phyloP scores from a whole-genome alignment of 92 coral and sea anemone species.

The Diadumene lineata region DNA sequence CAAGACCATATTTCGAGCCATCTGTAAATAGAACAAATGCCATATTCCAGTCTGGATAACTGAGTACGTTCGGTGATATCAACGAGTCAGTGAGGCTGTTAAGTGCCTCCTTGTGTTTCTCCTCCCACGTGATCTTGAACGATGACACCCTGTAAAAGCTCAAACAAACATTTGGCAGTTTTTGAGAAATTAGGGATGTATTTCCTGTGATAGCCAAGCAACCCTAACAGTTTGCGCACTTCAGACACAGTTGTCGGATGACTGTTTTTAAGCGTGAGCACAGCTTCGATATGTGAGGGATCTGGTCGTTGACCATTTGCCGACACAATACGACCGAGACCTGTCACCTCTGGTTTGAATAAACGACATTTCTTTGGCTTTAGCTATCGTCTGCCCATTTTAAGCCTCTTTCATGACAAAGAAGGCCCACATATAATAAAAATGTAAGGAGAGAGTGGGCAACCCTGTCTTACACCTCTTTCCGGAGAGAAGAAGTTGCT shows the following conservation, averaged over 20 bases:
- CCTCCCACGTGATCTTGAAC: constrained; percentile 12
- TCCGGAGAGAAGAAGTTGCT: constrained; percentile 15
- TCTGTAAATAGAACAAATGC: constrained; percentile 29
- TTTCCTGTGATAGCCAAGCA: constrained; percentile 40
- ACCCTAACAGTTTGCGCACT: constrained; percentile 36
- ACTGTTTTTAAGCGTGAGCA: constrained; percentile 17
- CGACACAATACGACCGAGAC: constrained; percentile 39
- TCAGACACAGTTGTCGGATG: constrained; percentile 28
- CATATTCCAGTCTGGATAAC: constrained; percentile 25
- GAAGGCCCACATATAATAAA: constrained; percentile 42
- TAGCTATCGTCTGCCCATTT: no score
- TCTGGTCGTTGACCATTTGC: constrained; percentile 40
- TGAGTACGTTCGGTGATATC: constrained; percentile 18
- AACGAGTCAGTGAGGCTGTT: constrained; percentile 12
- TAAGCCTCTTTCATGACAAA: no score
- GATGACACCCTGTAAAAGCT: not conserved
- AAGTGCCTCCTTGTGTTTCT: constrained; percentile 17
- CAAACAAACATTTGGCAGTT: constrained; percentile 33
- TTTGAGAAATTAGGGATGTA: constrained; percentile 38
- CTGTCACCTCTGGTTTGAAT: constrained; percentile 24
- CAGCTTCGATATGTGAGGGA: constrained; percentile 34
- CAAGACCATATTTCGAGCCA: constrained; percentile 41
- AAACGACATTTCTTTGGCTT: no score
- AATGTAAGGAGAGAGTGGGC: constrained; percentile 39
- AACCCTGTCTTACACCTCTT: constrained; percentile 46